Base-by-base conservation (phyloP, 2,113 vertebrate species). In the Gymnocephalus cernua region DNA sequence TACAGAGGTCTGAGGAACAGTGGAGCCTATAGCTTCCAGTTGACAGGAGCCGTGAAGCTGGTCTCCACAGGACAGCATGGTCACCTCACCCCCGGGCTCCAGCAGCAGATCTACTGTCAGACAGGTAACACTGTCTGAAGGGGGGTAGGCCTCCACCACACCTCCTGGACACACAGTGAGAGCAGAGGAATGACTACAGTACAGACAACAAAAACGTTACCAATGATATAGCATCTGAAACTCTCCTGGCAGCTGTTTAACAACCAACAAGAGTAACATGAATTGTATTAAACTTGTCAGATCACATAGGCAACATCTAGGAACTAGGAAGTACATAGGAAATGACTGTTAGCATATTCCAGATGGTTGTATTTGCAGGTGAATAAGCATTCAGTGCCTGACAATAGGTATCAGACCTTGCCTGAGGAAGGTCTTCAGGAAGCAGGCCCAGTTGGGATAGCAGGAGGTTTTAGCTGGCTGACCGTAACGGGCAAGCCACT, bases 391-490 rank as follows among this genome's bases (percentile, higher is more conserved):
- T 79, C 70, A 57, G 70, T 57, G 61, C 19, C 51, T 80, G 51
- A 86, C 75, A 86, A 85, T 77, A 74, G 68, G 53, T 47, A 50
- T 65, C 77, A 88, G 74, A 99, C 97, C 98, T 96, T 97, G 96
- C 95, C 92, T 94, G 90, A 98, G 95, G 94, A 98, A 97, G 77
- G 95, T 94, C 90, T 96, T 94, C 84, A 98, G 94, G 95, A 98
- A 98, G 94, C 93, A 95, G 91, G 93, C 93, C 97, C 97, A 98
- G 89, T 94, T 96, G 88, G 96, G 95, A 94, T 96, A 97, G 93
- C 90, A 93, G 92, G 95, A 96, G 90, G 93, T 95, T 94, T 96
- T 96, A 94, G 95, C 95, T 89, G 95, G 95, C 88, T 91, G 94
- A 69, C 96, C 96, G 88, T 97, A 94, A 92, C 93, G 93, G 89